Percentiles rank a stretch among this genome's conserved stretches.
Evolutionary conservation across 2,113 vertebrate genomes (phyloP).

Genomic region (Bujurquina vittata): DNA sequence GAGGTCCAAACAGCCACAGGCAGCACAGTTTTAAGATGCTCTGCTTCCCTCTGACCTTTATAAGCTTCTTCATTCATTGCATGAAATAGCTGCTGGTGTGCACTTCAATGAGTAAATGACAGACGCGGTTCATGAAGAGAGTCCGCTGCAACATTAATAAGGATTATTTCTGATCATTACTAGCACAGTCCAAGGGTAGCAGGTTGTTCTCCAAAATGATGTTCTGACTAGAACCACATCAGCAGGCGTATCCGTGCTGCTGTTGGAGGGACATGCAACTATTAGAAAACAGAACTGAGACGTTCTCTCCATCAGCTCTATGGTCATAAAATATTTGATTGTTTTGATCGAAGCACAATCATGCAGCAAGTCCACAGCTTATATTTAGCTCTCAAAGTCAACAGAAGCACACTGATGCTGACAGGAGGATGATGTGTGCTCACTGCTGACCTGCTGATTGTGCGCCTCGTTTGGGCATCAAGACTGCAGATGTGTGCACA

Average conservation of each 20-base stretch:
- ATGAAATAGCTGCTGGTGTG: no score
- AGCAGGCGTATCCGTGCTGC: not conserved
- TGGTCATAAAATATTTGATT: not conserved
- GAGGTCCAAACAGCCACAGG: no score
- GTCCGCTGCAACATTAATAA: not conserved
- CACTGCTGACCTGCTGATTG: not conserved
- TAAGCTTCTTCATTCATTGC: no score
- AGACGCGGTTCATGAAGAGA: not conserved
- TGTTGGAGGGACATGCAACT: no score
- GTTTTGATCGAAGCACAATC: slow-evolving; percentile 11
- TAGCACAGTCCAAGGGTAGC: not conserved
- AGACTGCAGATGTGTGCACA: not conserved
- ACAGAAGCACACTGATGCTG: no score
- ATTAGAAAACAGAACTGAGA: rapidly evolving
- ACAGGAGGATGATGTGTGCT: no score
- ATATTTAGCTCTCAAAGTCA: no score
- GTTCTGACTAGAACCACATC: not conserved
- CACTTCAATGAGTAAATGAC: not conserved
- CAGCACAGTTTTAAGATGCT: no score
- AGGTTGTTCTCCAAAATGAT: not conserved
- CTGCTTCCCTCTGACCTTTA: no score
- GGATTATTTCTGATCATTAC: not conserved
- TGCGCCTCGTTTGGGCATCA: not conserved
- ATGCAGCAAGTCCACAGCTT: not conserved
- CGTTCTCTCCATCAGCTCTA: not conserved